Evolutionary conservation across 2,113 vertebrate species (phyloP), one percentile per base, ranked within the genome.

Genomic region (Synchiropus splendidus): DNA sequence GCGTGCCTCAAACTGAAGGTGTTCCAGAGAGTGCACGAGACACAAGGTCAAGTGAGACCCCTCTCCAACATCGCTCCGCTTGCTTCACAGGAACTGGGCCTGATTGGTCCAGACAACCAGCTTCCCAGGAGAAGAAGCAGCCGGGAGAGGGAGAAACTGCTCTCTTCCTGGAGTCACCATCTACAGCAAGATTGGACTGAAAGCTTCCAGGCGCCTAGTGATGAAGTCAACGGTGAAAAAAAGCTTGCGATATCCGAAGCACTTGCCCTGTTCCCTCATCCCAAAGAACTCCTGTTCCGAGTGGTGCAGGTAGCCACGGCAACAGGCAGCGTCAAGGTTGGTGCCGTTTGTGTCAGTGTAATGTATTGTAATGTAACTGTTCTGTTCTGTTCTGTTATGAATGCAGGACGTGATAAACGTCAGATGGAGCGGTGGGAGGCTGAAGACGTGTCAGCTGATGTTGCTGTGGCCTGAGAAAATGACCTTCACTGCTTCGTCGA

Each of bases 1-100:
- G 94, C 89, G 1, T 98, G 94, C 55, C 84, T 85, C 41, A 89
- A 86, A 5, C 89, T 99, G 54, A 91, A 79, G 81, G 95, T 96
- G 64, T 59, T 31, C 15, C 0, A 17, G 10, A 2, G 12, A 39
- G 11, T 18, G 6, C 12, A 8, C 14, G 36, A 15, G 2, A 13
- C 2, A 2, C 0, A 1, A 9, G 0, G 30, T 1, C 8, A 2
- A 27, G 12, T 21, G 10, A 6, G 12, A 10, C 21, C 9, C 1
- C 6, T 42, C 12, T 8, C 12, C 34, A 17, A 21, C 18, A 31
- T 32, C n/a, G 0, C 0, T 2, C 4, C 18, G 44, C 1, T 43
- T 10, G 18, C 2, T 45, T 1, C 39, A 1, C 31, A 98, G 94
- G 87, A 94, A 63, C 84, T 94, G 75, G 94, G 94, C 17, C 64